Conservation (phyloP, 2,888 invertebrate species). For the Brachycybe producta region DNA sequence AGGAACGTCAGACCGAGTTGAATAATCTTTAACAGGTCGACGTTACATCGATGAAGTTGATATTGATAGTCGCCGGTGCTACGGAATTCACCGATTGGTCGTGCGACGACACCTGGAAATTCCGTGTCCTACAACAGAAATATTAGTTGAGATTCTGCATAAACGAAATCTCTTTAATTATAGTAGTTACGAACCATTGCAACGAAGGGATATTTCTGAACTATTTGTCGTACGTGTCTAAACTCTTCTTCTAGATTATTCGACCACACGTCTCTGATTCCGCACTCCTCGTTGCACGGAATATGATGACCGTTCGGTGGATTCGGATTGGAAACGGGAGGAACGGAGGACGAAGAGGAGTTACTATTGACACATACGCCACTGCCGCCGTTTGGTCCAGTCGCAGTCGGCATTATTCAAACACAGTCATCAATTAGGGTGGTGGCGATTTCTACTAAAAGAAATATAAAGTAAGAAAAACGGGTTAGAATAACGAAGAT, state of each 20-base stretch:
- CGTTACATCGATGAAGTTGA: slow-evolving; percentile 89
- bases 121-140: slow-evolving; percentile 89
- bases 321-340: slow-evolving; percentile 15
- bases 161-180: too few species aligned
- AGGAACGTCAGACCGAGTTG: slow-evolving; percentile 93
- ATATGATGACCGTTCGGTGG: slow-evolving; percentile 17
- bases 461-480: too few species aligned
- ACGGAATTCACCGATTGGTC: slow-evolving; percentile 90
- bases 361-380: too few species aligned
- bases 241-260: slow-evolving; percentile 96
- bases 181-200: slow-evolving; percentile 50
- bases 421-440: not conserved
- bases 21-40: slow-evolving; percentile 92
- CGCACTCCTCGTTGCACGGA: slow-evolving; percentile 64
- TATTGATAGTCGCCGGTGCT: slow-evolving; percentile 88
- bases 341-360: too few species aligned
- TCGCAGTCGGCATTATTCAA: slow-evolving; percentile 19
- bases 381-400: slow-evolving; percentile 21
- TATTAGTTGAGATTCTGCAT: too few species aligned
- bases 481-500: too few species aligned
- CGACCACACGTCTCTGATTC: slow-evolving; percentile 96
- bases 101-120: slow-evolving; percentile 94
- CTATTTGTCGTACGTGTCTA: slow-evolving; percentile 68
- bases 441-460: too few species aligned
- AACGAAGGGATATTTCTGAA: slow-evolving; percentile 46